These are phyloP conservation scores for Drosophila falleni DNA, from an alignment of 2,888 invertebrate genomes.

Conservation along the genomic window DNA sequence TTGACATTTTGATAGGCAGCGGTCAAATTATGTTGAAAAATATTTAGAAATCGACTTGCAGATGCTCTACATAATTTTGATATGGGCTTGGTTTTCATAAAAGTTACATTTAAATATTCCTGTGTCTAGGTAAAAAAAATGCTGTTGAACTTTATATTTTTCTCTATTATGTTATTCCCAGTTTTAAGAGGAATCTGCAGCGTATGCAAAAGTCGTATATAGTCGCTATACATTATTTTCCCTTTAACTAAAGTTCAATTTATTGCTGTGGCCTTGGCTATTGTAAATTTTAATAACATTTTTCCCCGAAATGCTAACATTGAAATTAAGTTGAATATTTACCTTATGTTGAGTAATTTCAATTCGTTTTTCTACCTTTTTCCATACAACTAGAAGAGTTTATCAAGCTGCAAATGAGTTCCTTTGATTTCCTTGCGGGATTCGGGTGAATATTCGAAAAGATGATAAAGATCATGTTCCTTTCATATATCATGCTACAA, in stretches of 20 bases:
- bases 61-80: slow-evolving; percentile 12
- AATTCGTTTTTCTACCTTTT: background rate
- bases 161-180: background rate
- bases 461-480: background rate
- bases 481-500: slow-evolving; percentile 2
- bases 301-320: slow-evolving; percentile 9
- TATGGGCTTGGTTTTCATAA: background rate
- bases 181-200: background rate
- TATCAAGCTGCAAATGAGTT: background rate
- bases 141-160: too few relatives aligned
- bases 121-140: too few relatives aligned
- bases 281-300: background rate
- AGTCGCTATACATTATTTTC: background rate
- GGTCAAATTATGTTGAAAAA: slow-evolving; percentile 14
- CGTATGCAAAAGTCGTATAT: background rate
- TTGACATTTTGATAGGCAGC: slow-evolving; percentile 55
- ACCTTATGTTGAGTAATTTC: background rate
- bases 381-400: background rate
- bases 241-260: background rate
- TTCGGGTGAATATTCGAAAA: background rate
- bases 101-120: too few relatives aligned
- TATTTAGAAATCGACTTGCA: background rate
- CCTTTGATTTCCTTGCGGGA: background rate
- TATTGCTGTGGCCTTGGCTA: background rate
- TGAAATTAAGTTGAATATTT: background rate